phyloP scores from a whole-genome alignment of 2,113 vertebrate species.

The Glaucomys volans region DNA sequence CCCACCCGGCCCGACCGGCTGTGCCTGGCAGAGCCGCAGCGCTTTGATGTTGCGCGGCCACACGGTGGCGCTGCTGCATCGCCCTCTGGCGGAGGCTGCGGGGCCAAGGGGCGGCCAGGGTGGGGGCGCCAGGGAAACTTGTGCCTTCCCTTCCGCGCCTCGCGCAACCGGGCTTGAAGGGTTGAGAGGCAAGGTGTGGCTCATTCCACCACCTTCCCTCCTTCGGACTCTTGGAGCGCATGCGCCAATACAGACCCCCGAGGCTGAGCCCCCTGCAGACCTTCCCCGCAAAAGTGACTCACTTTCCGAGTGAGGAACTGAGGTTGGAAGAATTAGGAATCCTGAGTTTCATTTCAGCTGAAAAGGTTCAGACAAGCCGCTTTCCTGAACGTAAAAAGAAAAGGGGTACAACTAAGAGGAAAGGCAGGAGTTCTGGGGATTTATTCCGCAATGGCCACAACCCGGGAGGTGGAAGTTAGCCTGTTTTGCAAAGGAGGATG shows the following conservation, averaged over 20 bases:
- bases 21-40: neutral
- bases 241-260: rapidly evolving
- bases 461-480: too few species aligned
- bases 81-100: neutral
- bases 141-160: too few species aligned
- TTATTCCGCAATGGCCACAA: neutral
- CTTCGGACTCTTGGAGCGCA: rapidly evolving
- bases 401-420: neutral
- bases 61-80: constrained; percentile 78
- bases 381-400: neutral
- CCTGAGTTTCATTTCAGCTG: neutral
- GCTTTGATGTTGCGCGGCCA: constrained; percentile 55
- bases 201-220: neutral
- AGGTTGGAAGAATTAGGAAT: neutral
- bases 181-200: neutral
- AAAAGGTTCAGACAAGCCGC: neutral
- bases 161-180: rapidly evolving
- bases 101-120: rapidly evolving
- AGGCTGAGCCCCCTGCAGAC: neutral
- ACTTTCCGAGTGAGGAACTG: neutral
- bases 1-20: too few species aligned
- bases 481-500: neutral
- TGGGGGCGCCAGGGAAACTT: neutral
- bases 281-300: neutral
- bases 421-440: neutral